Base-by-base conservation (phyloP, 2,113 vertebrate species). In the Phasianus colchicus region DNA sequence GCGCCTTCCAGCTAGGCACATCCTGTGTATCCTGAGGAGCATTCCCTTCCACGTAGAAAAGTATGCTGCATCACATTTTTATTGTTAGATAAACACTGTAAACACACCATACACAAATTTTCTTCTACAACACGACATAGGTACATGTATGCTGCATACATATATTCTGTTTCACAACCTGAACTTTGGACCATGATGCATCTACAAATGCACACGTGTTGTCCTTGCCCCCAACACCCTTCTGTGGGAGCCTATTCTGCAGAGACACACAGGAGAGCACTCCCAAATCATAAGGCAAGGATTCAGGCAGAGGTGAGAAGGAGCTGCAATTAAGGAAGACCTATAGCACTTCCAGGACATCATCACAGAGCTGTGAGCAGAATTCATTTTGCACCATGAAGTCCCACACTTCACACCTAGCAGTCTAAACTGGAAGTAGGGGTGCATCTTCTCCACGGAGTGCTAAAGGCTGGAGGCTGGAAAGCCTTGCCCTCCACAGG, bases 171-270 rank as follows among this genome's bases (percentile, higher is more conserved):
- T 70, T 48, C 4, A 7, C 8, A 14, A 13, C 22, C 34, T 38
- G 34, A 61, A 60, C 60, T 74, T 25, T 3, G 4, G 45, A 22
- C 30, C 67, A 29, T 0, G 6, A 45, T 11, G 22, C 25, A 38
- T 10, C 77, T 43, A 42, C 13, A 43, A 30, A 76, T 19, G 25
- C 13, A 18, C 17, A n/a, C 0, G 0, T 8, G 29, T 10, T 74
- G 8, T 11, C 65, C 11, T 36, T 34, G 66, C 4, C 18, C 20
- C 6, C 29, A 16, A 13, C 20, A 29, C 29, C 1, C 52, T 91
- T 78, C 63, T 47, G 66, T 0, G 60, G 54, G 32, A 84, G 13
- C 38, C 66, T 52, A 22, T 9, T 77, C 47, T 78, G 83, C 69
- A n/a, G 10, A 20, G 55, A 57, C 55, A 57, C 55, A 32, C 32